A percentile compares a stretch with the other conserved stretches of the same genome.
Conservation (phyloP, 2,888 invertebrate genomes). For the Epirrhoe alternata region DNA sequence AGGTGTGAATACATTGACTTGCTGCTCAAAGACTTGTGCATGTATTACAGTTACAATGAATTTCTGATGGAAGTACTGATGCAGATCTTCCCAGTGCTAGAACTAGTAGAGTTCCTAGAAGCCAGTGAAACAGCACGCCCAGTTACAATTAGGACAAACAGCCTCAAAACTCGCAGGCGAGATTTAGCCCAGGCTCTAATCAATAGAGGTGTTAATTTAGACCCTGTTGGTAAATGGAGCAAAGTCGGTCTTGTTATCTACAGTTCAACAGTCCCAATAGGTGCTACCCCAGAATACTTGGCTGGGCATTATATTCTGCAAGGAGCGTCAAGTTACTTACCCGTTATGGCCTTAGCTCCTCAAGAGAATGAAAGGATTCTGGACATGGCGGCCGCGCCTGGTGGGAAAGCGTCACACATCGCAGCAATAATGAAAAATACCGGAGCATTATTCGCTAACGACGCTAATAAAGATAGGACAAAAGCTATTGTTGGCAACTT, state of each 20-base stretch:
- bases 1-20: slow-evolving; percentile 93
- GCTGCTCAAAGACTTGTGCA: slow-evolving; percentile 93
- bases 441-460: slow-evolving; percentile 98
- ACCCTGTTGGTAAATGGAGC: slow-evolving; percentile 99
- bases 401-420: slow-evolving; percentile 99
- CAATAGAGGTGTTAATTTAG: slow-evolving; percentile 98
- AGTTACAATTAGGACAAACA: slow-evolving; percentile 97
- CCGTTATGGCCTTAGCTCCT: slow-evolving; percentile 99
- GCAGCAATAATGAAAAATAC: slow-evolving; percentile 99
- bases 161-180: slow-evolving; percentile 95
- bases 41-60: slow-evolving; percentile 98
- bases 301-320: slow-evolving; percentile 99
- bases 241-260: slow-evolving; percentile 99
- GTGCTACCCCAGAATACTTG: slow-evolving; percentile 99
- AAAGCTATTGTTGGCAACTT: slow-evolving; percentile 98
- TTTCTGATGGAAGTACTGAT: slow-evolving; percentile 97
- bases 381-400: slow-evolving; percentile 99
- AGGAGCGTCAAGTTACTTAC: slow-evolving; percentile 98
- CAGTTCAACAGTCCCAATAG: slow-evolving; percentile 97
- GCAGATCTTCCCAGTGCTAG: slow-evolving; percentile 94
- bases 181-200: slow-evolving; percentile 98
- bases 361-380: slow-evolving; percentile 97
- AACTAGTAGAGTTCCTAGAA: slow-evolving; percentile 97
- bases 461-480: slow-evolving; percentile 94
- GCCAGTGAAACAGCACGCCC: slow-evolving; percentile 98